phyloP scores from a whole-genome alignment of 2,797 vertebrate genomes.

The Gallinago nigripennis region DNA sequence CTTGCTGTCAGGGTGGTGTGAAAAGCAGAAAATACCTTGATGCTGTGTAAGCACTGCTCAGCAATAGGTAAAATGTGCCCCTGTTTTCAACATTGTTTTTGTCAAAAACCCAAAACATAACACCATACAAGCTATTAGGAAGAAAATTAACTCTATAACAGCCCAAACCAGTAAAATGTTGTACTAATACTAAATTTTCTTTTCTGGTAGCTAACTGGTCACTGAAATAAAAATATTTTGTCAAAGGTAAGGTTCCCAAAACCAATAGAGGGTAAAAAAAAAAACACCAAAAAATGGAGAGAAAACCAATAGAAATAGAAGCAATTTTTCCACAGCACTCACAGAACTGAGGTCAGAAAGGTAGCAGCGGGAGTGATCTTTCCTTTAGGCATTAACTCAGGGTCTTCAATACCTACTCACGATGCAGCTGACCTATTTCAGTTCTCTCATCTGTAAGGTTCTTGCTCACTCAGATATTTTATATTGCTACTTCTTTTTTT shows the following conservation, averaged over 20 bases:
- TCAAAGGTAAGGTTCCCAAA: background rate
- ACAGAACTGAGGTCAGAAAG: background rate
- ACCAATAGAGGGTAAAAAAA: background rate
- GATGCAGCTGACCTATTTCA: background rate
- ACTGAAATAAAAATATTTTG: background rate
- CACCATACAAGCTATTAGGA: background rate
- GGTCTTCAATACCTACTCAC: background rate
- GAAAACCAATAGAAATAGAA: background rate
- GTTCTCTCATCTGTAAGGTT: background rate
- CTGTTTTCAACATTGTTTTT: background rate
- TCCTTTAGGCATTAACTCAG: background rate
- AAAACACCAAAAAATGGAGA: too few relatives aligned
- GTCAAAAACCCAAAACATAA: background rate
- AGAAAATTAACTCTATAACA: background rate
- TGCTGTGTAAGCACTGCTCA: background rate
- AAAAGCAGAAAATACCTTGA: background rate
- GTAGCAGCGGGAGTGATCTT: background rate
- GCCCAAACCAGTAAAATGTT: background rate
- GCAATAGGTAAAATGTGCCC: background rate
- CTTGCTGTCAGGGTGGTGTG: fast-evolving
- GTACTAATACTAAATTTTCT: background rate
- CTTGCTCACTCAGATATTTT: background rate
- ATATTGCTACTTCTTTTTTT: background rate
- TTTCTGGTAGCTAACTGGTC: background rate
- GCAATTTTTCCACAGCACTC: background rate